These are phyloP conservation scores for Myiozetetes cayanensis DNA, from an alignment of 2,113 vertebrate species.

Conservation along the genomic window DNA sequence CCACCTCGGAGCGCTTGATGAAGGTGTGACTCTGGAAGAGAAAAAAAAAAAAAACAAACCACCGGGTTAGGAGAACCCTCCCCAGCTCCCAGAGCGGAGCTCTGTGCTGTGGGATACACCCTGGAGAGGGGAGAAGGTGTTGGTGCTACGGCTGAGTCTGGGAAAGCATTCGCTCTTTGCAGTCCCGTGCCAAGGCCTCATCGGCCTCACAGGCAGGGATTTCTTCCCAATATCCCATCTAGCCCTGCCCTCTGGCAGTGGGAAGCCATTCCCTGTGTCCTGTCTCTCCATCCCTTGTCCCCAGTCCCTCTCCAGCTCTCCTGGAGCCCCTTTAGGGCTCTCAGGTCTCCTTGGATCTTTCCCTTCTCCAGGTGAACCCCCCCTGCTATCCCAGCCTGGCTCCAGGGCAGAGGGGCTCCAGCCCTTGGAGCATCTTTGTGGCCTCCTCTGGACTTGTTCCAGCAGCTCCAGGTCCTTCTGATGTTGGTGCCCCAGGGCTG, in stretches of 20 bases:
- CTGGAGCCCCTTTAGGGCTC: background rate
- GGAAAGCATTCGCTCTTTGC: rapidly evolving
- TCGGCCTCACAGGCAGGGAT: background rate
- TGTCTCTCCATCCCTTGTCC: background rate
- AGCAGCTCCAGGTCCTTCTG: background rate
- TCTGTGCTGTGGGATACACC: rapidly evolving
- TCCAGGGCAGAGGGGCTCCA: background rate
- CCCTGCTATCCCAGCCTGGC: background rate
- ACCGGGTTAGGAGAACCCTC: background rate
- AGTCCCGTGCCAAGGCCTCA: background rate
- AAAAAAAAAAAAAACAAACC: background rate
- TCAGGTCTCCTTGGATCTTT: background rate
- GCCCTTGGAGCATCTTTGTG: background rate
- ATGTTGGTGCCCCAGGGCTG: background rate
- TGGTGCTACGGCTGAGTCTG: background rate
- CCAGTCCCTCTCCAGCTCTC: background rate
- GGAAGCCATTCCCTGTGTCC: background rate
- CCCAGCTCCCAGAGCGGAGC: rapidly evolving
- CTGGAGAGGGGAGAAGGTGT: rapidly evolving
- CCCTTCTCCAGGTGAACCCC: background rate
- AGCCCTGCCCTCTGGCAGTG: background rate
- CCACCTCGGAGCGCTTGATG: conserved; percentile 93
- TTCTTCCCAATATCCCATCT: background rate
- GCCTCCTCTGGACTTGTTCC: background rate
- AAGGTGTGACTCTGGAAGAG: conserved; percentile 87